These are phyloP conservation scores for Drosophila pruinosa DNA, from an alignment of 1,140 invertebrate species.

Conservation along the genomic window DNA sequence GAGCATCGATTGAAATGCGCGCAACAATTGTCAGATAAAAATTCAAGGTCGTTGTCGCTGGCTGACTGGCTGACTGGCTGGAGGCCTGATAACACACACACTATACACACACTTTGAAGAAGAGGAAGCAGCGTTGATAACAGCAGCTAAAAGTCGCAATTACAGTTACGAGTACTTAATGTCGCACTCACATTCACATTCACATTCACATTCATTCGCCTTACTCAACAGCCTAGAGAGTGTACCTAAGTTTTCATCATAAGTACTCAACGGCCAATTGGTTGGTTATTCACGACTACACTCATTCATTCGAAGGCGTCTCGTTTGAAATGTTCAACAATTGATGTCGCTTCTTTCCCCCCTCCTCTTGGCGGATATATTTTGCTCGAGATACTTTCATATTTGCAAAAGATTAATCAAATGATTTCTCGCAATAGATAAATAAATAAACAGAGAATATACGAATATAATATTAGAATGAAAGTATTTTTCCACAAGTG, in stretches of 20 bases:
- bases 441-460: no score
- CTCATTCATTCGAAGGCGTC: background rate
- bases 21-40: slow-evolving; percentile 65
- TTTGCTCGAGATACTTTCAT: no score
- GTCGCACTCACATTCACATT: background rate
- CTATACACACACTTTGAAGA: background rate
- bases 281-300: background rate
- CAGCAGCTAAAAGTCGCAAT: slow-evolving; percentile 26
- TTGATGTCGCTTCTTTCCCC: slow-evolving; percentile 3
- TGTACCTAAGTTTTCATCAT: background rate
- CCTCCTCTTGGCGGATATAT: no score
- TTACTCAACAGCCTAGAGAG: background rate
- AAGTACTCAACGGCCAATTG: background rate
- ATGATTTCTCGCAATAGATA: no score
- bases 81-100: slow-evolving; percentile 39
- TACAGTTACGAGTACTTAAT: background rate
- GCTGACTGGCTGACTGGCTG: no score
- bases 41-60: slow-evolving; percentile 51
- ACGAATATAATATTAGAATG: no score
- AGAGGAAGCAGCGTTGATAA: slow-evolving; percentile 40
- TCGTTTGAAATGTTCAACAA: background rate
- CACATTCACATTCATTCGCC: background rate
- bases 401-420: no score
- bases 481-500: no score
- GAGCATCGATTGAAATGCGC: slow-evolving; percentile 54